Evolutionary conservation across 2,797 vertebrate species (phyloP).

Genomic region (Silurus lanzhouensis): DNA sequence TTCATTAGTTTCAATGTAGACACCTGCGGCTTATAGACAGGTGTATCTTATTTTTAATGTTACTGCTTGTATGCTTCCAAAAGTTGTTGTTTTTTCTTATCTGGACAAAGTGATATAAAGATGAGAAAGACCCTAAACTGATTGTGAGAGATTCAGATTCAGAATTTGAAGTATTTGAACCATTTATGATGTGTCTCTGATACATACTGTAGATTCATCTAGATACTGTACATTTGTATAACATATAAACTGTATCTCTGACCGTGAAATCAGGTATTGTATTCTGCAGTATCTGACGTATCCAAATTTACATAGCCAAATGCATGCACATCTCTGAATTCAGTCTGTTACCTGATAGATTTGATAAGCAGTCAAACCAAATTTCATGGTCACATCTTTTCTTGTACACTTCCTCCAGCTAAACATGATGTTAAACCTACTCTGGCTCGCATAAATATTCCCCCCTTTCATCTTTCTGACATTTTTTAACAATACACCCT

Average conservation of each 20-base stretch:
- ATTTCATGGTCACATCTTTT: constrained; percentile 1
- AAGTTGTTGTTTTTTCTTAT: neutral
- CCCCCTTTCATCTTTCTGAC: neutral
- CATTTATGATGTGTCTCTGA: neutral
- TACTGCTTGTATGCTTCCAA: neutral
- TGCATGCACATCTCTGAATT: neutral
- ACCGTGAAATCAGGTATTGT: neutral
- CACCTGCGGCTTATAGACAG: no score
- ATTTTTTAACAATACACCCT: neutral
- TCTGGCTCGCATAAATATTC: neutral
- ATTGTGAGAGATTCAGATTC: neutral
- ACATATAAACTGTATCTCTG: neutral
- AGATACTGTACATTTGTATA: neutral
- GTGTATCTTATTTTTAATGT: no score
- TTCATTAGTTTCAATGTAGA: no score
- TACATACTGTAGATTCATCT: neutral
- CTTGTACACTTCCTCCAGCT: neutral
- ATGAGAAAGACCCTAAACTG: neutral
- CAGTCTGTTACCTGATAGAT: neutral
- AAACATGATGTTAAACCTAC: neutral
- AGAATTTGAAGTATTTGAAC: neutral
- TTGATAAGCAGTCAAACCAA: neutral
- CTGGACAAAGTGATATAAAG: neutral
- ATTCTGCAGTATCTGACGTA: neutral
- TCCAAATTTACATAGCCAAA: constrained; percentile 11